Conservation (phyloP, 2,888 invertebrate species). For the Meiosimyza decipiens region DNA sequence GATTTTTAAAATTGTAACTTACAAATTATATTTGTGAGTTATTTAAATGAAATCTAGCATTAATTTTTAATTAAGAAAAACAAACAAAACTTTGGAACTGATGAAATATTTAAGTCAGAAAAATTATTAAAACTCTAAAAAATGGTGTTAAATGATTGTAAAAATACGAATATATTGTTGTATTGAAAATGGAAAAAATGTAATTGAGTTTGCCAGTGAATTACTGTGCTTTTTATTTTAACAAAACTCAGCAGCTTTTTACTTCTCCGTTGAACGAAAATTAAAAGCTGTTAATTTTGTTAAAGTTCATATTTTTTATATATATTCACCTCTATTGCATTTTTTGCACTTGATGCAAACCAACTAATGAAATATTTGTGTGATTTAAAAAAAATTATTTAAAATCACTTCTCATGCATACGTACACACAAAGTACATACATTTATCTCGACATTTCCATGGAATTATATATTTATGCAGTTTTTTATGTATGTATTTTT, state of each 20-base stretch:
- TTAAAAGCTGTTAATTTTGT: not conserved
- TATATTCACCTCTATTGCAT: not conserved
- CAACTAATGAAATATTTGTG: not conserved
- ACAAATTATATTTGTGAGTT: conserved; percentile 7
- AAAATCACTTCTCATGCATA: conserved; percentile 16
- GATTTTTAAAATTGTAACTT: conserved; percentile 24
- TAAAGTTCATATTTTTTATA: not conserved
- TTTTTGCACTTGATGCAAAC: conserved; percentile 1
- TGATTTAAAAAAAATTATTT: not conserved
- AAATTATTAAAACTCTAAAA: not conserved
- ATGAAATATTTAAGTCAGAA: conserved; percentile 31
- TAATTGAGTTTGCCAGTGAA: not conserved
- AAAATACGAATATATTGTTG: not conserved
- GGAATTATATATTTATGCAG: not conserved
- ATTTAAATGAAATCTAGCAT: conserved; percentile 13
- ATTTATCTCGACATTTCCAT: not conserved
- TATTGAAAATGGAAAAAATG: conserved; percentile 3
- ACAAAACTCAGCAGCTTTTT: not conserved
- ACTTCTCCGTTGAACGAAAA: not conserved
- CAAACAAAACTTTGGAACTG: conserved; percentile 16
- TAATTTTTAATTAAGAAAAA: conserved; percentile 27
- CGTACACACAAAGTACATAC: not conserved
- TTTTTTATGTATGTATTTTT: conserved; percentile 9
- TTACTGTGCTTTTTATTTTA: not conserved
- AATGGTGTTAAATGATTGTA: conserved; percentile 11